A percentile compares a stretch with the other conserved stretches of the same genome.
Conservation (phyloP, 2,797 vertebrate species). For the Rallus crepitans region DNA sequence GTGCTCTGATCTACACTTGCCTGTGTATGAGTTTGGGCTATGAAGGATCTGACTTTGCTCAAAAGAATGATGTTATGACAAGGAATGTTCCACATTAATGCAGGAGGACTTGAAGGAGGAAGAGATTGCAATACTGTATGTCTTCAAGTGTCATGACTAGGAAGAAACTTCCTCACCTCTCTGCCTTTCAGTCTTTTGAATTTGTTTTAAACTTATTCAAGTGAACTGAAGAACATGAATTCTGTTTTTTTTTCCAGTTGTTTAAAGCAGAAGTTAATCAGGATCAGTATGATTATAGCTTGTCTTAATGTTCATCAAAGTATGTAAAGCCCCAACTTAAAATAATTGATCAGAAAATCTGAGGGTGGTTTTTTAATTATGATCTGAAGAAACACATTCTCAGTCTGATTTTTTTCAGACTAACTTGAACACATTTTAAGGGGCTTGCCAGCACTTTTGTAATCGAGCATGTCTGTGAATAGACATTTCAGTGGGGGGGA, state of each 20-base stretch:
- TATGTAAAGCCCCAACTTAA: not conserved
- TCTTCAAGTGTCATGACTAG: not conserved
- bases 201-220: not conserved
- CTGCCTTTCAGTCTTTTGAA: not conserved
- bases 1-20: not conserved
- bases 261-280: not conserved
- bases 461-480: not conserved
- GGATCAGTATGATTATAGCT: too few relatives aligned
- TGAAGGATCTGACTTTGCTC: not conserved
- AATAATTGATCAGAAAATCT: not conserved
- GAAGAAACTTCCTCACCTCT: not conserved
- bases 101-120: not conserved
- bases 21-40: accelerated
- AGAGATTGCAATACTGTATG: not conserved
- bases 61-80: not conserved
- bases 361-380: not conserved
- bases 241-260: not conserved
- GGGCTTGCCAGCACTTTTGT: not conserved
- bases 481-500: not conserved
- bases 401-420: not conserved
- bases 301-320: not conserved
- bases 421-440: not conserved
- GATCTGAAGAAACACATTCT: not conserved
- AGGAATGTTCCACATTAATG: not conserved
- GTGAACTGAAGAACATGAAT: not conserved